Conservation (phyloP, 2,797 vertebrate species). For the Falco peregrinus region DNA sequence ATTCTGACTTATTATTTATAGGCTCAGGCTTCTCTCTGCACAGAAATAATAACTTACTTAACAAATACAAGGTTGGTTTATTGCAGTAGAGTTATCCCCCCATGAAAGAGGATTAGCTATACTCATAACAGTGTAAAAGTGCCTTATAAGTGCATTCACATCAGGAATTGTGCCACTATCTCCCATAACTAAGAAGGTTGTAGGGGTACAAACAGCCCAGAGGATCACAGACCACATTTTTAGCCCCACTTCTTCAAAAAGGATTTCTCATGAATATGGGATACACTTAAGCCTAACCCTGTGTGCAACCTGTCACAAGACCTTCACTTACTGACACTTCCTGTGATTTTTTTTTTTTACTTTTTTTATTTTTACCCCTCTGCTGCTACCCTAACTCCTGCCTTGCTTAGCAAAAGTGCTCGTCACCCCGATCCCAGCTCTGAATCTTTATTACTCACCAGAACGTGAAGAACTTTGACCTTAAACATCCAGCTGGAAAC, state of each 20-base stretch:
- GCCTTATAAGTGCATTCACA: neutral
- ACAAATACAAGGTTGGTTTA: conserved; percentile 35
- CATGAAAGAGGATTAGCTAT: conserved; percentile 53
- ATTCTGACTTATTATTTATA: conserved; percentile 28
- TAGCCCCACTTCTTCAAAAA: neutral
- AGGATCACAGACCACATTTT: neutral
- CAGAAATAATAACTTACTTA: conserved; percentile 56
- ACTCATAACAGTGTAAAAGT: conserved; percentile 8
- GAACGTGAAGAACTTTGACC: conserved; percentile 24
- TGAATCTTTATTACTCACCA: neutral
- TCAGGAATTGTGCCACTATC: neutral
- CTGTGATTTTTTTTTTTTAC: neutral
- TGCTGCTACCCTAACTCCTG: neutral
- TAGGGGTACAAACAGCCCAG: neutral
- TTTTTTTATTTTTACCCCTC: neutral
- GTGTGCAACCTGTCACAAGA: neutral
- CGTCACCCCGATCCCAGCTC: rapidly evolving
- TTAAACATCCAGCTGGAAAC: conserved; percentile 13
- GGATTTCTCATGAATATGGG: neutral
- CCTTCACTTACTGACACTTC: neutral
- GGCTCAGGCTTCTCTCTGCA: neutral
- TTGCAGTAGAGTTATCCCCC: conserved; percentile 18
- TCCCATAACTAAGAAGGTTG: neutral
- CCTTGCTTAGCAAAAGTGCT: neutral
- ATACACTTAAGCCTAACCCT: neutral